These are phyloP conservation scores for Caenorhabditis sp. DNA, from an alignment of 2,888 invertebrate species.

Conservation along the genomic window DNA sequence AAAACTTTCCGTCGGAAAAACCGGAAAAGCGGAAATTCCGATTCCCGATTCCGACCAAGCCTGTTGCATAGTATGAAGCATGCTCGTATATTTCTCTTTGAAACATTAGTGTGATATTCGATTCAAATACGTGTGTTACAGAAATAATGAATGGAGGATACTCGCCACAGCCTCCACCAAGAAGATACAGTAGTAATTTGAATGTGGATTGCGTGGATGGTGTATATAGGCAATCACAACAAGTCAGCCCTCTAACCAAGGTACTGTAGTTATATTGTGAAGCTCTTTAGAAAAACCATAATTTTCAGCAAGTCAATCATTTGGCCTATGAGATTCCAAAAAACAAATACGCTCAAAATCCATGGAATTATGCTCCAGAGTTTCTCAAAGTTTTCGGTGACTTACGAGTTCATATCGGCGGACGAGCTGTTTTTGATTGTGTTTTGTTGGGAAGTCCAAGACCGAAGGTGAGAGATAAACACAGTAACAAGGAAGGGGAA, in stretches of 20 bases:
- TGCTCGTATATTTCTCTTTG: too few relatives aligned
- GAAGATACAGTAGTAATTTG: slow-evolving; percentile 43
- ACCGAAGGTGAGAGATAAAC: slow-evolving; percentile 52
- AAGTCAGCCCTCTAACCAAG: slow-evolving; percentile 64
- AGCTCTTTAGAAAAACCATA: not conserved
- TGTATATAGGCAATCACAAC: slow-evolving; percentile 54
- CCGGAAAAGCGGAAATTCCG: too few relatives aligned
- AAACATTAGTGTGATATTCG: too few relatives aligned
- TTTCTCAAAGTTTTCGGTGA: slow-evolving; percentile 68
- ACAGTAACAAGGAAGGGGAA: too few relatives aligned
- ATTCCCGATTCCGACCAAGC: too few relatives aligned
- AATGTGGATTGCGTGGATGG: slow-evolving; percentile 54
- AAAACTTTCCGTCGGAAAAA: too few relatives aligned
- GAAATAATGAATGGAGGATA: slow-evolving; percentile 7
- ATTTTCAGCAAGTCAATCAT: slow-evolving; percentile 70
- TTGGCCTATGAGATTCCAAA: slow-evolving; percentile 69
- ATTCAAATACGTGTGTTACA: too few relatives aligned
- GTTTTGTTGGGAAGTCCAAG: slow-evolving; percentile 68
- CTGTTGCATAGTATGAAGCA: too few relatives aligned
- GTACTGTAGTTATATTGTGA: too few relatives aligned
- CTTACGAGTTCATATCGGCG: slow-evolving; percentile 61
- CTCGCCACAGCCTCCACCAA: slow-evolving; percentile 48
- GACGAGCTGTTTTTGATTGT: slow-evolving; percentile 69
- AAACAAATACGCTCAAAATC: slow-evolving; percentile 69
- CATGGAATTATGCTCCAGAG: slow-evolving; percentile 69